Evolutionary conservation across 2,888 invertebrate genomes (phyloP).

Genomic region (Plagiodera versicolora): DNA sequence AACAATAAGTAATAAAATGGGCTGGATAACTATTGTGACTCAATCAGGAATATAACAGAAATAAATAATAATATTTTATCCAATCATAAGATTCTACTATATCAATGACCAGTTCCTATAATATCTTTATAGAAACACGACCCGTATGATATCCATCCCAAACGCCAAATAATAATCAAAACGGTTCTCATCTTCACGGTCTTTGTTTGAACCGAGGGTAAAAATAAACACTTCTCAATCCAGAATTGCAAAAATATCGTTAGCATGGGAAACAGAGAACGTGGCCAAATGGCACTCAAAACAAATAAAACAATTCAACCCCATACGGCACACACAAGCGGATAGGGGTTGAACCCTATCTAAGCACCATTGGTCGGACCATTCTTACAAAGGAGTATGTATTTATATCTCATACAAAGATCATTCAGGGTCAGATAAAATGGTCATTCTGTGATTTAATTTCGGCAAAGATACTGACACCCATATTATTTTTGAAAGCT

Average conservation of each 20-base stretch:
- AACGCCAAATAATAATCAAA: conserved; percentile 27
- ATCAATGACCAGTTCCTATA: not conserved
- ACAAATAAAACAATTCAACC: conserved; percentile 48
- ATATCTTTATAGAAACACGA: not conserved
- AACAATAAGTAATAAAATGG: too few species aligned
- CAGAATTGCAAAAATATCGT: conserved; percentile 37
- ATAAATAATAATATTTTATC: too few species aligned
- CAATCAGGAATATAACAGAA: too few species aligned
- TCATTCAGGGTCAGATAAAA: conserved; percentile 12
- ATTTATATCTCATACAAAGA: not conserved
- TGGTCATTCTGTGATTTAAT: conserved; percentile 5
- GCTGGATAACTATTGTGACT: too few species aligned
- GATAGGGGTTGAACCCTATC: conserved; percentile 30
- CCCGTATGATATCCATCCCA: not conserved
- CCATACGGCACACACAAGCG: conserved; percentile 18
- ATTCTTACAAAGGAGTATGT: not conserved
- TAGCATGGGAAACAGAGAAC: conserved; percentile 41
- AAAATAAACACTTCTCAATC: conserved; percentile 38
- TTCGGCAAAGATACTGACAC: conserved; percentile 18
- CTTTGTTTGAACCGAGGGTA: conserved; percentile 30
- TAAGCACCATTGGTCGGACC: conserved; percentile 27
- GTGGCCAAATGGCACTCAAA: conserved; percentile 45
- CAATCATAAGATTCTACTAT: not conserved
- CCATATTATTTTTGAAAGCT: conserved; percentile 16
- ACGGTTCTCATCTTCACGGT: conserved; percentile 28